Base-by-base conservation (phyloP, 2,888 invertebrate genomes). In the Acronicta leporina region DNA sequence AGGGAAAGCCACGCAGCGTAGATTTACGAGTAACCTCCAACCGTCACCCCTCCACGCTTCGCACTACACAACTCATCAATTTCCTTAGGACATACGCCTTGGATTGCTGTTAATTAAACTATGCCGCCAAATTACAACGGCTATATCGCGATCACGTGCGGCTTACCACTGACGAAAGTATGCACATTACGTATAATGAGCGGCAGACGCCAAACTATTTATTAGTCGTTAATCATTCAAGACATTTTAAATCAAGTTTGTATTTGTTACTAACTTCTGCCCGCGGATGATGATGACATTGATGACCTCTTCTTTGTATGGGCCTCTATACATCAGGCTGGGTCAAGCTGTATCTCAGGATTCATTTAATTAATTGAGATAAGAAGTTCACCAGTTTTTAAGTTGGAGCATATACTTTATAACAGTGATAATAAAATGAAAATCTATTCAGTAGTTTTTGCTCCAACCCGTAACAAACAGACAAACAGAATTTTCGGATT, bases 61-160 rank as follows among this genome's bases (percentile, higher is more conserved):
- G 54, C 83, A 81, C 85, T 84, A 91, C 87, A 90, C 90, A 87
- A 87, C 89, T 92, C 92, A 93, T 92, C 91, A 92, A 92, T 92
- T 92, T 88, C 85, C 86, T 85, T 77, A 89, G 87, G 87, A 89
- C 90, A 88, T 82, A 86, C 85, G 82, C 85, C 87, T 91, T 82
- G 87, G 88, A 90, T 89, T 89, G 84, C 85, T 85, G 89, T 89
- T 92, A 92, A 92, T 92, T 92, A 92, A 93, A 93, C 90, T 90
- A 90, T 90, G 86, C 87, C 85, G 75, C 86, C 82, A 83, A 91
- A 91, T 91, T 91, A 88, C 88, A 86, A 78, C 78, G 71, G 81
- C 76, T 75, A 80, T 80, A 80, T 79, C 76, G 67, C 59, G 25
- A 63, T 64, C 53, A 46, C 64, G 45, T 62, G 73, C 68, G 65